A percentile compares a stretch with the other conserved stretches of the same genome.
Evolutionary conservation across 1,140 invertebrate genomes (phyloP).

Genomic region (Orchesella cincta): DNA sequence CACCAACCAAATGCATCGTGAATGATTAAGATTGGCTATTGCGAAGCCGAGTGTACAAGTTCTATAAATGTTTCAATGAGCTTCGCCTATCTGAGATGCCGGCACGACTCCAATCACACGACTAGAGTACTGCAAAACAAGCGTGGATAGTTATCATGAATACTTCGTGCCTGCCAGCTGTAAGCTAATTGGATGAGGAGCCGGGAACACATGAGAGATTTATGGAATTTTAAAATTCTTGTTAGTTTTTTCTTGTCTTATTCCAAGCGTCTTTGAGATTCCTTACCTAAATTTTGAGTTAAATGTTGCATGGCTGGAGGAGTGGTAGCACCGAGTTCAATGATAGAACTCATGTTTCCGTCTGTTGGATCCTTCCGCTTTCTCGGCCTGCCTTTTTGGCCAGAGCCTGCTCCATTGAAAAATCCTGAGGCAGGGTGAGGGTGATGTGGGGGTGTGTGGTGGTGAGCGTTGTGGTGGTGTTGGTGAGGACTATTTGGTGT

Average conservation of each 20-base stretch:
- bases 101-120: constrained; percentile 23
- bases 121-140: constrained; percentile 22
- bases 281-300: constrained; percentile 34
- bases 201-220: constrained; percentile 22
- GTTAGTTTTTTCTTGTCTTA: not conserved
- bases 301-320: constrained; percentile 37
- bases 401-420: constrained; percentile 72
- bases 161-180: constrained; percentile 6
- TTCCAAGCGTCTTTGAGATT: not conserved
- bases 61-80: not conserved
- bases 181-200: constrained; percentile 23
- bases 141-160: constrained; percentile 28
- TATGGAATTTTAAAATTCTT: constrained; percentile 27
- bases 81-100: not conserved
- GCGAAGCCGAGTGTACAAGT: not conserved
- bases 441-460: constrained; percentile 55
- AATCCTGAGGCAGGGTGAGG: constrained; percentile 60
- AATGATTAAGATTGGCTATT: constrained; percentile 14
- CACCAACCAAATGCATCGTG: not conserved
- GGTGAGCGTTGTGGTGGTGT: constrained; percentile 49
- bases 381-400: constrained; percentile 78
- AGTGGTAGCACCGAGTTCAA: constrained; percentile 36
- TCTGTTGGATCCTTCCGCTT: constrained; percentile 68
- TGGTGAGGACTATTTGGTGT: constrained; percentile 53
- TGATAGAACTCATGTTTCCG: constrained; percentile 30